Percentiles rank a stretch among this genome's conserved stretches.
These are phyloP conservation scores for Urosaurus nigricauda DNA, from an alignment of 2,797 vertebrate species.

Conservation along the genomic window DNA sequence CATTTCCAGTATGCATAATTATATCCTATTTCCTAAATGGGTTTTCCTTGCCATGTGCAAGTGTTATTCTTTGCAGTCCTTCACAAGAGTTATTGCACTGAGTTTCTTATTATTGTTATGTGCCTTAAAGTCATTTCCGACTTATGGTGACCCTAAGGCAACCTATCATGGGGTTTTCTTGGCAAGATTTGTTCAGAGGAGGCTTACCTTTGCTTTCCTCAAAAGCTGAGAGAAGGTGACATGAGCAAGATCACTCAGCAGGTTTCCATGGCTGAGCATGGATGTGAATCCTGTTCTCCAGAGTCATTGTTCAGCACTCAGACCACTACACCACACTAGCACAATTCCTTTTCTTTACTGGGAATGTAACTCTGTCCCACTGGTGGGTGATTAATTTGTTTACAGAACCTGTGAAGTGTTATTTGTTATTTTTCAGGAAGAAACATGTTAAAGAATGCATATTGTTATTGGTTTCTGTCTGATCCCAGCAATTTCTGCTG, in stretches of 20 bases:
- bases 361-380: constrained; percentile 50
- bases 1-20: constrained; percentile 23
- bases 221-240: too few relatives aligned
- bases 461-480: constrained; percentile 16
- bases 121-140: too few relatives aligned
- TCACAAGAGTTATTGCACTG: not conserved
- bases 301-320: too few relatives aligned
- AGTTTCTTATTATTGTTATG: not conserved
- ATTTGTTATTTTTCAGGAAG: constrained; percentile 51
- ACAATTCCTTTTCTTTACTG: constrained; percentile 36
- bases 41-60: not conserved
- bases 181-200: too few relatives aligned
- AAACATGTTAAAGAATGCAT: constrained; percentile 48
- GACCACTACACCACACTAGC: not conserved
- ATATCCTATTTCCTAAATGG: not conserved
- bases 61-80: not conserved
- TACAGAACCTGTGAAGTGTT: constrained; percentile 43
- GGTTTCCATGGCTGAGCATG: too few relatives aligned
- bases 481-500: not conserved
- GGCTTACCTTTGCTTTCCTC: too few relatives aligned
- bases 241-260: too few relatives aligned
- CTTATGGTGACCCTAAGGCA: too few relatives aligned
- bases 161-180: too few relatives aligned
- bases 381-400: constrained; percentile 57
- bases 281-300: too few relatives aligned